Evolutionary conservation across 2,113 vertebrate species (phyloP).

Genomic region (Mixornis gularis): DNA sequence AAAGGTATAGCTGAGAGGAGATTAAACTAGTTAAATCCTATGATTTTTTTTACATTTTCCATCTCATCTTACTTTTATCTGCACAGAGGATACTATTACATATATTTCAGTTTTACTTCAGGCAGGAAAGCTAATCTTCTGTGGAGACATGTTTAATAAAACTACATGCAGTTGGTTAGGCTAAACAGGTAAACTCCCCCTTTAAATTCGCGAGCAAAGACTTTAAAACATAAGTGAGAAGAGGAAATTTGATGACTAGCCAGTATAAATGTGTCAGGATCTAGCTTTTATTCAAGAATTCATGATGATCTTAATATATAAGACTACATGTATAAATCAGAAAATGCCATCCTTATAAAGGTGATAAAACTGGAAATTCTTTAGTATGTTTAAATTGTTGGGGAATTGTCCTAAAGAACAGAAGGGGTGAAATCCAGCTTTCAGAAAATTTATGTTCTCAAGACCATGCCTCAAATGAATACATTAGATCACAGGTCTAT

Average conservation of each 20-base stretch:
- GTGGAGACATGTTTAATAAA: background rate
- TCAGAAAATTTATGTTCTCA: background rate
- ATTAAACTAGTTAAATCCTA: background rate
- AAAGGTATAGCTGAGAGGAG: background rate
- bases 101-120: background rate
- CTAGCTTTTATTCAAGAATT: background rate
- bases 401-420: background rate
- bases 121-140: background rate
- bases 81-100: background rate
- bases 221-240: background rate
- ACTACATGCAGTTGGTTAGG: background rate
- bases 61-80: background rate
- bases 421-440: background rate
- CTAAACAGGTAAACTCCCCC: background rate
- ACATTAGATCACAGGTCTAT: background rate
- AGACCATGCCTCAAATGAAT: background rate
- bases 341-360: background rate
- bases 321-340: background rate
- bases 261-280: background rate
- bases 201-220: background rate
- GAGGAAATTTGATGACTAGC: background rate
- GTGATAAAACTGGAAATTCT: background rate
- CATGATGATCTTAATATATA: background rate
- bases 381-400: background rate
- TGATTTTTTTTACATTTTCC: background rate